Conservation (phyloP, 2,113 vertebrate species). For the Neoarius graeffei region DNA sequence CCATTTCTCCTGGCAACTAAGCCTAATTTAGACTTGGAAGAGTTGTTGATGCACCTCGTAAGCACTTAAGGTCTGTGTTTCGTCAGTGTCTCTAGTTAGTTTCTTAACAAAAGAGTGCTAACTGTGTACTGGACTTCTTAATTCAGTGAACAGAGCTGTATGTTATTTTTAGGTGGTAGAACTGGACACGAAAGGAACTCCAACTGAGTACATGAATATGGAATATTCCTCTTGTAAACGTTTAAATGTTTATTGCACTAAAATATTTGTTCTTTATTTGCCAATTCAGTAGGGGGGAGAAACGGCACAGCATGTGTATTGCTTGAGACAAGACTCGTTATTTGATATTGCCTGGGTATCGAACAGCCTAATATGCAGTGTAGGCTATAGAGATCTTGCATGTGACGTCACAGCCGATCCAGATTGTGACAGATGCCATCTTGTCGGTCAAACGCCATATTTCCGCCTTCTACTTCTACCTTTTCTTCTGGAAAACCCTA, state of each 20-base stretch:
- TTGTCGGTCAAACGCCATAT: too few relatives aligned
- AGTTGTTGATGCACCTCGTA: neutral
- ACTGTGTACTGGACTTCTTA: neutral
- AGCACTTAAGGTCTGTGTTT: neutral
- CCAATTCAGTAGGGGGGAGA: neutral
- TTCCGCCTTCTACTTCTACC: too few relatives aligned
- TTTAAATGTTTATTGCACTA: neutral
- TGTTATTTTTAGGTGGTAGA: neutral
- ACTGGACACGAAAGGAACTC: neutral
- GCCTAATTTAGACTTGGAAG: neutral
- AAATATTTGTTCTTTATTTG: neutral
- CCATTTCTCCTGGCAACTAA: constrained; percentile 14
- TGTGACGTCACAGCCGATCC: too few relatives aligned
- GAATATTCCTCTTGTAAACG: neutral
- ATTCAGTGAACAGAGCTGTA: neutral
- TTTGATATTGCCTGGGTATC: neutral
- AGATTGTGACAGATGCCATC: too few relatives aligned
- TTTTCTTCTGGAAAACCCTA: too few relatives aligned
- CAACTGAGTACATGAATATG: neutral
- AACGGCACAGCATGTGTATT: neutral
- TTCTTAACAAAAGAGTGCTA: neutral
- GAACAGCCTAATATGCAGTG: neutral
- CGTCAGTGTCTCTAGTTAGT: neutral
- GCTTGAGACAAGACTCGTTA: neutral
- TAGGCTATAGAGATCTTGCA: too few relatives aligned